phyloP scores from a whole-genome alignment of 2,797 vertebrate species.

The Harpagifer antarcticus region DNA sequence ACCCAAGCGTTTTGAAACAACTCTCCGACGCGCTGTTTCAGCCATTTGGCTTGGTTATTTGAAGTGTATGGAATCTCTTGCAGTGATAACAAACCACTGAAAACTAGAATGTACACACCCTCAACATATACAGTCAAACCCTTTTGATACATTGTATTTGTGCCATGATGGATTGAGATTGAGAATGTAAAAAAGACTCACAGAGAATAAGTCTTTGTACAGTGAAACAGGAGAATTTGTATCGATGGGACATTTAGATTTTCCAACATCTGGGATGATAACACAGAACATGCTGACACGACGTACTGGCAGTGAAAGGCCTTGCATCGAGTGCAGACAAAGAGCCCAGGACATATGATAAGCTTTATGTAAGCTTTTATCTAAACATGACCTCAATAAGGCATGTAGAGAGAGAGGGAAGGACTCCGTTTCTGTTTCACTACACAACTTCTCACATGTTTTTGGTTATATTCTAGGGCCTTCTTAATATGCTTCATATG shows the following conservation, averaged over 20 bases:
- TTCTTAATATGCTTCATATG: conserved; percentile 17
- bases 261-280: conserved; percentile 20
- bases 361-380: conserved; percentile 13
- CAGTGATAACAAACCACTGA: background rate
- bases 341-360: conserved; percentile 13
- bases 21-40: background rate
- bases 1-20: background rate
- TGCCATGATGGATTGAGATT: background rate
- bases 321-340: conserved; percentile 5
- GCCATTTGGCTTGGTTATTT: conserved; percentile 17
- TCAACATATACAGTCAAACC: conserved; percentile 18
- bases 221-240: background rate
- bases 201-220: background rate
- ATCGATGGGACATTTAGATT: conserved; percentile 20
- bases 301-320: background rate
- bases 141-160: background rate
- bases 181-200: background rate
- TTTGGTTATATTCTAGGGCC: conserved; percentile 26
- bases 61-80: conserved; percentile 2
- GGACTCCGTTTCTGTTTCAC: conserved; percentile 4
- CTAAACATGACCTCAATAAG: conserved; percentile 27
- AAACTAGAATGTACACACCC: conserved; percentile 29
- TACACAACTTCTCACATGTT: background rate
- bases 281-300: conserved; percentile 31
- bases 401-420: background rate